Conservation (phyloP, 2,888 invertebrate species). For the Aromia moschata region DNA sequence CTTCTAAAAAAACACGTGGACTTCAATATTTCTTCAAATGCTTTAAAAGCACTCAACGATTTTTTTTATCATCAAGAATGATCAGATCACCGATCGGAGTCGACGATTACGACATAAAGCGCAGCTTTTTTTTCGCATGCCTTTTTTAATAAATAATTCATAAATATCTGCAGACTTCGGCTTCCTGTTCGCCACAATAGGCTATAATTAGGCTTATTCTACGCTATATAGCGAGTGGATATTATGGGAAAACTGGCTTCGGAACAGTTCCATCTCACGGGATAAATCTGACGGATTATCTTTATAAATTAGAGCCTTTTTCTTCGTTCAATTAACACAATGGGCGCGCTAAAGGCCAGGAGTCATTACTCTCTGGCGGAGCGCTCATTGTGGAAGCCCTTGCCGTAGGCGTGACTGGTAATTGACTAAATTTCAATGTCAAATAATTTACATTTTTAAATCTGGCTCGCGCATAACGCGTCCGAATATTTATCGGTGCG, state of each 20-base stretch:
- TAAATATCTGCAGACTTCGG: slow-evolving; percentile 16
- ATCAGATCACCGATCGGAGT: no score
- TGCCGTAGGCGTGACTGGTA: background rate
- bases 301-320: slow-evolving; percentile 11
- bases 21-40: no score
- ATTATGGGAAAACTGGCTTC: slow-evolving; percentile 28
- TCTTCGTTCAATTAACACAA: background rate
- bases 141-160: slow-evolving; percentile 21
- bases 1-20: no score
- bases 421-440: slow-evolving; percentile 7
- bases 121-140: slow-evolving; percentile 4
- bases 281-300: slow-evolving; percentile 11
- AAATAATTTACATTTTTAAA: background rate
- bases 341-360: background rate
- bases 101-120: background rate
- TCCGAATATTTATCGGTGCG: no score
- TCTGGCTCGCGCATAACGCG: no score
- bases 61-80: no score
- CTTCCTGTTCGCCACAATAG: slow-evolving; percentile 22
- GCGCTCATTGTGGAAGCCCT: background rate
- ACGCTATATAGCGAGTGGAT: slow-evolving; percentile 25
- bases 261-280: slow-evolving; percentile 11
- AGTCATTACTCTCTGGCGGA: slow-evolving; percentile 3
- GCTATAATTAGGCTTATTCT: slow-evolving; percentile 29
- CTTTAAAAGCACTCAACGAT: no score